Percentiles rank a stretch among this genome's conserved stretches.
phyloP scores from a whole-genome alignment of 2,113 vertebrate species.

The Heteronetta atricapilla region DNA sequence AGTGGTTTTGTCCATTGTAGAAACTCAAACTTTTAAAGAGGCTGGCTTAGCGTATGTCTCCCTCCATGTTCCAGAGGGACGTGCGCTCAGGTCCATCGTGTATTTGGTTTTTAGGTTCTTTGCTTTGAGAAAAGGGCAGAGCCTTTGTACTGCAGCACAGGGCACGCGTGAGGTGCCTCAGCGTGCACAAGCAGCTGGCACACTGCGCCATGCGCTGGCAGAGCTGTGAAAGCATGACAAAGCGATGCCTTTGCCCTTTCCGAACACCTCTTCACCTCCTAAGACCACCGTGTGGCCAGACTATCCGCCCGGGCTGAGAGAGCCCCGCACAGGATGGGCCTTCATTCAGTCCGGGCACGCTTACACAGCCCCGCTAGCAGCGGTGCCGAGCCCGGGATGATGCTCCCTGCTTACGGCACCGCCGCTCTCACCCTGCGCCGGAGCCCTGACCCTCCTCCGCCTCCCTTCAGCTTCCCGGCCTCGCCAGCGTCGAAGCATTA shows the following conservation, averaged over 20 bases:
- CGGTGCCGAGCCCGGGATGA: too few species aligned
- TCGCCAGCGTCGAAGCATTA: background rate
- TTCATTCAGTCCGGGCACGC: background rate
- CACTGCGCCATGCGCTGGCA: background rate
- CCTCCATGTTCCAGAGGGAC: background rate
- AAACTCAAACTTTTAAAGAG: background rate
- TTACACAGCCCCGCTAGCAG: too few species aligned
- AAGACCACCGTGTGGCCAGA: background rate
- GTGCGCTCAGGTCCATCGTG: rapidly evolving
- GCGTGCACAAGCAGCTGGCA: background rate
- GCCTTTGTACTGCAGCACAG: background rate
- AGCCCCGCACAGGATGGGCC: background rate
- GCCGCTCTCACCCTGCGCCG: background rate
- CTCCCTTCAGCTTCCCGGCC: background rate
- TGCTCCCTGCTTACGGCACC: background rate
- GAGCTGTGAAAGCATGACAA: background rate
- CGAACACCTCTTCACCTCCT: background rate
- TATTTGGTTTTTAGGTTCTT: background rate
- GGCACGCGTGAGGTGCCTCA: background rate
- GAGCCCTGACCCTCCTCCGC: background rate
- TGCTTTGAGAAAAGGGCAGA: background rate
- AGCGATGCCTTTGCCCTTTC: background rate
- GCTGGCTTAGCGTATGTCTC: background rate
- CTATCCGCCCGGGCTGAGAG: background rate
- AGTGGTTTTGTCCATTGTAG: background rate